Evolutionary conservation across 2,888 invertebrate genomes (phyloP), one percentile per base, ranked within the genome.

Genomic region (Melanophora roralis): DNA sequence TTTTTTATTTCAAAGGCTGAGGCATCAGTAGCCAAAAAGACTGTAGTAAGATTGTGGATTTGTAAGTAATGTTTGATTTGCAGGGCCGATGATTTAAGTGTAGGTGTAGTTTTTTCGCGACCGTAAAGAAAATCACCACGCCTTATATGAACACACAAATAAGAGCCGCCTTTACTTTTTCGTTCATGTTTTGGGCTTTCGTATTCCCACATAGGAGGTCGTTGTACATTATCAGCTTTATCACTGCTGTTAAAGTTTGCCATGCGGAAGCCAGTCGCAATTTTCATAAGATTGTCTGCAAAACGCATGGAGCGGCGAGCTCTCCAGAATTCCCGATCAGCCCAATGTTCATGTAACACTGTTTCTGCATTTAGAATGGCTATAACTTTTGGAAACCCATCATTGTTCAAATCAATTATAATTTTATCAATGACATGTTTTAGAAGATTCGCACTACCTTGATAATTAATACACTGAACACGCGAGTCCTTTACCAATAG

Each of bases 241-340:
- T 92, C 92, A 12, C 89, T 91, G 0, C 95, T 95, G 85, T 93
- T 91, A n/a, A 96, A 91, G 84, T 91, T 90, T 16, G 87, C 85
- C 59, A 86, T 84, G 49, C 96, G 91, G 87, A 94, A 98, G 11
- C 92, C 88, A 65, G 92, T 91, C 0, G 96, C 98, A 38, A 94
- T 91, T 55, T 91, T 83, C 9, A 92, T 88, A 0, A 99, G 91
- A 14, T 92, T 88, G 59, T 91, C 90, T 74, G 94, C 94, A 88
- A 98, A 99, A 83, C 96, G 92, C 97, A 99, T 97, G 85, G 98
- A 98, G 83, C 97, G 92, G 78, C 97, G 91, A 19, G 95, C 96
- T 83, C 92, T 91, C 98, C 98, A 98, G 89, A 96, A 98, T 27
- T 92, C 90, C 68, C 91, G 90, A 49, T 94, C 94, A 0, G 98